A percentile compares a stretch with the other conserved stretches of the same genome.
Conservation (phyloP, 2,113 vertebrate species). For the Sarotherodon lohbergeri region DNA sequence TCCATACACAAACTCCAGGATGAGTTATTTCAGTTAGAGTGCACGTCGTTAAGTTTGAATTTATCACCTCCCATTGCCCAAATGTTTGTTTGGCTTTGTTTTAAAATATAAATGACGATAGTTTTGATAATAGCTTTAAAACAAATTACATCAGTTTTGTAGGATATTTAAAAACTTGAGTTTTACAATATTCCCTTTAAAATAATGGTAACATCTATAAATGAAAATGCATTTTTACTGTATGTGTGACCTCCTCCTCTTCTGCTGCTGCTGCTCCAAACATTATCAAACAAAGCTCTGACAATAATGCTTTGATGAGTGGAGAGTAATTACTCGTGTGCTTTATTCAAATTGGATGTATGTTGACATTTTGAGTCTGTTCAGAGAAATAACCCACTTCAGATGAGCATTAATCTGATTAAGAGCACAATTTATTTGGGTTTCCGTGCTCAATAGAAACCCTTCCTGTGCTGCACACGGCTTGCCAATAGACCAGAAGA, state of each 20-base stretch:
- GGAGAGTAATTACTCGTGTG: background rate
- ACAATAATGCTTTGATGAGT: background rate
- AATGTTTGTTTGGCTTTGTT: background rate
- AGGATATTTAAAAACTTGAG: background rate
- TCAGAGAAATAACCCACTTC: conserved; percentile 34
- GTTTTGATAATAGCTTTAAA: background rate
- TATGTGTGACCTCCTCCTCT: background rate
- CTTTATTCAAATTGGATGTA: conserved; percentile 3
- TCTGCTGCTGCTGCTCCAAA: background rate
- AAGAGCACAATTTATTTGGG: conserved; percentile 64
- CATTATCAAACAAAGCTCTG: background rate
- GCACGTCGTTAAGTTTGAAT: background rate
- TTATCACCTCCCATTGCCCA: background rate
- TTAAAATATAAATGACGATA: background rate
- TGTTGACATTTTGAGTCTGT: conserved; percentile 32
- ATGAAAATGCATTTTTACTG: background rate
- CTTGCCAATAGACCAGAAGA: conserved; percentile 30
- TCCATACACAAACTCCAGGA: background rate
- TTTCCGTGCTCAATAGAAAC: conserved; percentile 50
- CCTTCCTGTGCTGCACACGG: conserved; percentile 27
- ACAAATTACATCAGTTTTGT: background rate
- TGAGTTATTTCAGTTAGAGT: background rate
- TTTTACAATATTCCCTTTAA: background rate
- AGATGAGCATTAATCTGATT: conserved; percentile 64
- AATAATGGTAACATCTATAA: background rate